Percentiles rank a stretch among this genome's conserved stretches.
phyloP scores from a whole-genome alignment of 2,113 vertebrate species.

The Callipepla californica region DNA sequence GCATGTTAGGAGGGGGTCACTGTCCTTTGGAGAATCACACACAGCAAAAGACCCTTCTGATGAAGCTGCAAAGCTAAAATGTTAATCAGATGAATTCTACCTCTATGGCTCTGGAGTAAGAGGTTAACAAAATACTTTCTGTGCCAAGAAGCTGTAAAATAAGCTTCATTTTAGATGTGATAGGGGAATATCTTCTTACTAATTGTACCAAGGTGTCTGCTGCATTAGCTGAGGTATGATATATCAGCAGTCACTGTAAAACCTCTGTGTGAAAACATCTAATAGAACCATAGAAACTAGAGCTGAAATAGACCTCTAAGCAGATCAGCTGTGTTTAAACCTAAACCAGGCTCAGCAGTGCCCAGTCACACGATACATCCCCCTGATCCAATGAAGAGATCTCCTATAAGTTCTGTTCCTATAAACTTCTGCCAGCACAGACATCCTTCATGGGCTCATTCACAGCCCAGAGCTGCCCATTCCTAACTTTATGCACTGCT shows the following conservation, averaged over 20 bases:
- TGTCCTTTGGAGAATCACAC: not conserved
- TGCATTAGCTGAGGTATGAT: conserved; percentile 46
- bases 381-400: not conserved
- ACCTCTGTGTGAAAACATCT: conserved; percentile 47
- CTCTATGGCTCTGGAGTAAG: conserved; percentile 29
- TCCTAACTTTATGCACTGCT: not conserved
- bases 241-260: conserved; percentile 25
- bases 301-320: not conserved
- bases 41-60: conserved; percentile 13
- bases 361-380: not conserved
- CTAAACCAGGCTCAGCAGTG: not conserved
- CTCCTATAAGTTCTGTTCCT: not conserved
- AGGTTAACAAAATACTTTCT: conserved; percentile 66
- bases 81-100: conserved; percentile 67
- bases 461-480: not conserved
- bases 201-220: conserved; percentile 61
- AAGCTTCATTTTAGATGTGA: conserved; percentile 51
- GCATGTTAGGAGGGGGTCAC: not conserved
- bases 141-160: conserved; percentile 57
- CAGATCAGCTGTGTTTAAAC: not conserved
- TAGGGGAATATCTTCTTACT: conserved; percentile 68
- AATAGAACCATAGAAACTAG: not conserved
- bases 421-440: not conserved
- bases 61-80: conserved; percentile 27
- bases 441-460: not conserved